A percentile compares a stretch with the other conserved stretches of the same genome.
These are phyloP conservation scores for Taenioides sp. DNA, from an alignment of 2,797 vertebrate species.

Conservation along the genomic window DNA sequence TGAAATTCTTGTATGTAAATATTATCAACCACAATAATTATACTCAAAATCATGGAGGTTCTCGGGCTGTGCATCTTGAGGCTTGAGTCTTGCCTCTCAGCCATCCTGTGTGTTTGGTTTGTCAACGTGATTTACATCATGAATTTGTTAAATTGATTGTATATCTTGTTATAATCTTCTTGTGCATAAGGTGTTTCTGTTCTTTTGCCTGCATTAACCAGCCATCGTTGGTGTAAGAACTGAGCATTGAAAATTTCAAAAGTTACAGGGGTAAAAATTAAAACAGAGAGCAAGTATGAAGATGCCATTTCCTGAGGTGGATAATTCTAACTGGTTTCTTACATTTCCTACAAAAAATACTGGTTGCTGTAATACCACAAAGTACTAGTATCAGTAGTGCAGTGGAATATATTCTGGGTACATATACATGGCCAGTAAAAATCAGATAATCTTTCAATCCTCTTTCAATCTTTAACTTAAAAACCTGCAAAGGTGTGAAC, in stretches of 20 bases:
- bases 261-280: too few species aligned
- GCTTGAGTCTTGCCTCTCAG: slow-evolving; percentile 59
- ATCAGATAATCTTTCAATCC: too few species aligned
- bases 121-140: background rate
- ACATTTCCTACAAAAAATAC: background rate
- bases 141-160: background rate
- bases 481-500: too few species aligned
- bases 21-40: too few species aligned
- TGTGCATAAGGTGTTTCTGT: slow-evolving; percentile 1
- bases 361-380: background rate
- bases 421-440: too few species aligned
- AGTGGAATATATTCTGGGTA: background rate
- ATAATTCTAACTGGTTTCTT: too few species aligned
- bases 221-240: background rate
- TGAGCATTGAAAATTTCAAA: background rate
- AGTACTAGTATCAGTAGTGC: background rate
- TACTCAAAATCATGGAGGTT: slow-evolving; percentile 38
- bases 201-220: background rate
- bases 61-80: slow-evolving; percentile 64
- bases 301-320: too few species aligned
- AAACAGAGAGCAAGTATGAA: too few species aligned
- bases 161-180: background rate
- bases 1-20: slow-evolving; percentile 65
- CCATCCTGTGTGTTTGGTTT: slow-evolving; percentile 64
- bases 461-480: too few species aligned